Evolutionary conservation across 2,113 vertebrate species (phyloP).

Genomic region (Meriones unguiculatus): DNA sequence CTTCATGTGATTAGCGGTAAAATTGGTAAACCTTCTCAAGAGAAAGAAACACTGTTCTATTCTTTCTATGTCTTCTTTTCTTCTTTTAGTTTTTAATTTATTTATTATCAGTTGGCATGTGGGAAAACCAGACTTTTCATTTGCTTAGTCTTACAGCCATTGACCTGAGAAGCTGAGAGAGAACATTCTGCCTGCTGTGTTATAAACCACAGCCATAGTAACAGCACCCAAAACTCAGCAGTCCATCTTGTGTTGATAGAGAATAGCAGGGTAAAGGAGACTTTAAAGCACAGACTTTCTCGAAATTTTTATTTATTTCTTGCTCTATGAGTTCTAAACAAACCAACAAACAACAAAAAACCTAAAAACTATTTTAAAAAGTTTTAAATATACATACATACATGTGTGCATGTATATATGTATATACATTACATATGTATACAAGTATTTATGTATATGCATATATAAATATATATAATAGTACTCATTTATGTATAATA

Average conservation of each 20-base stretch:
- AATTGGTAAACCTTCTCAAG: not conserved
- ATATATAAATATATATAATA: not conserved
- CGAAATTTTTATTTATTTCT: not conserved
- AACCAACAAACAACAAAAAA: not conserved
- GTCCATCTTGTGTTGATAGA: not conserved
- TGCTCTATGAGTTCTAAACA: constrained; percentile 15
- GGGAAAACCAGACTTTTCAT: not conserved
- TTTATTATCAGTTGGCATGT: not conserved
- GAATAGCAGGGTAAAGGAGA: not conserved
- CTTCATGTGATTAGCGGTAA: constrained; percentile 27
- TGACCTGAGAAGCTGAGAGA: constrained; percentile 12
- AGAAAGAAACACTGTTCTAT: not conserved
- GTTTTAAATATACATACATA: not conserved
- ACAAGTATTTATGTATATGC: not conserved
- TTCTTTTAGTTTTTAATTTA: not conserved
- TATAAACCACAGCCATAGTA: constrained; percentile 42
- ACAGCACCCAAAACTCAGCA: not conserved
- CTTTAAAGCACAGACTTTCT: not conserved
- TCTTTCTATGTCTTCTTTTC: no score
- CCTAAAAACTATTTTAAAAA: not conserved
- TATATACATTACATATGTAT: no score
- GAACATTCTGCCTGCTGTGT: not conserved
- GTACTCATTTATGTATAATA: not conserved
- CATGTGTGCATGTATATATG: no score
- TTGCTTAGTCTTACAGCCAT: not conserved